Conservation (phyloP, 2,797 vertebrate genomes). For the Hephaestus fuliginosus region DNA sequence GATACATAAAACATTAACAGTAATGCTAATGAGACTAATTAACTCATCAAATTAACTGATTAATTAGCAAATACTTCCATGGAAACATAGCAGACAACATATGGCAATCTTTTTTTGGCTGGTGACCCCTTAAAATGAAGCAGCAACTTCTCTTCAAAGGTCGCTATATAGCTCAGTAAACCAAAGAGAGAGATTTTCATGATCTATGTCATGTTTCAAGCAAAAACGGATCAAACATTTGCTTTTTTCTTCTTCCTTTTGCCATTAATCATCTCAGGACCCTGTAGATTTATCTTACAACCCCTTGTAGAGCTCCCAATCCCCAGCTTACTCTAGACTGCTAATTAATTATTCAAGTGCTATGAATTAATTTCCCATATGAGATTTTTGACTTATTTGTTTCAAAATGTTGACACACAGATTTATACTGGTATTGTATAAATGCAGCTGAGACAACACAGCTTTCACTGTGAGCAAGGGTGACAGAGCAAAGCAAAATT, state of each 20-base stretch:
- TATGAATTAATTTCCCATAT: neutral
- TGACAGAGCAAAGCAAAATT: constrained; percentile 9
- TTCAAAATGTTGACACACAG: neutral
- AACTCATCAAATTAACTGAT: constrained; percentile 29
- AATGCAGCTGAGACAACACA: constrained; percentile 17
- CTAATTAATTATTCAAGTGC: neutral
- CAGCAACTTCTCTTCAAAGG: too few species aligned
- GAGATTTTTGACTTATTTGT: neutral
- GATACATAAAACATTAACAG: constrained; percentile 39
- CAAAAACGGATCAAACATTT: neutral
- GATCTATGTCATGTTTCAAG: constrained; percentile 5
- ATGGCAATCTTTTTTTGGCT: neutral
- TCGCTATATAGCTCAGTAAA: neutral
- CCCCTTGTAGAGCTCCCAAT: neutral
- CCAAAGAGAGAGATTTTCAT: neutral
- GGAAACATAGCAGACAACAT: neutral
- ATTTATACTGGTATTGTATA: neutral
- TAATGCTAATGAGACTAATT: constrained; percentile 18
- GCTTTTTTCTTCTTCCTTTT: neutral
- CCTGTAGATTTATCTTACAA: neutral
- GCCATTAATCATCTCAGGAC: neutral
- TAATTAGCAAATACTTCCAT: neutral
- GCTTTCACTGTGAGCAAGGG: neutral
- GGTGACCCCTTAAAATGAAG: neutral
- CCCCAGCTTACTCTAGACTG: neutral